Evolutionary conservation across 23 tunicate genomes (phyloP), one percentile per base, ranked within the genome.

Genomic region (Corella eumyota): DNA sequence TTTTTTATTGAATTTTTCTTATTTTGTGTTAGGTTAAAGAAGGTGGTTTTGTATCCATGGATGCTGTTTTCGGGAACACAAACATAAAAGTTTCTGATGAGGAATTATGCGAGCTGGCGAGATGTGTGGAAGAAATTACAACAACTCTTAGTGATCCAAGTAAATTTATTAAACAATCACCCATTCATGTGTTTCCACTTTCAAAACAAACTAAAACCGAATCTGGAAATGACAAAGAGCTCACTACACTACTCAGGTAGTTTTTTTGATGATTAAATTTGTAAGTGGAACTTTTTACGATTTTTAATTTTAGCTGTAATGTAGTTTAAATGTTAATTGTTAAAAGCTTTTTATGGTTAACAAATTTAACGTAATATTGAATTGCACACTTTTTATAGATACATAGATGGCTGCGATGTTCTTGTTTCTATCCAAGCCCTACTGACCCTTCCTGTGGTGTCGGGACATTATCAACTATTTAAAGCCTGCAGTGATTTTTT

Each of bases 391-490:
- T n/a, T n/a, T n/a, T n/a, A n/a, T n/a, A n/a, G n/a, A n/a, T n/a
- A n/a, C n/a, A n/a, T n/a, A n/a, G n/a, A n/a, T n/a, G 69, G 30
- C 33, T 32, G 61, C 15, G 57, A 65, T 25, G 31, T 88, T n/a
- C 61, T 88, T 29, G 47, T 77, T 5, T 79, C 96, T 6, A 32
- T 88, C 6, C 96, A 74, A 45, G 78, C 69, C 3, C 60, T 88
- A 2, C 38, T 75, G 46, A 56, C 80, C 55, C 46, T 79, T 1
- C 96, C 96, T 4, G 34, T 67, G 38, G 77, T 88, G 1, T 88
- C 96, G n/a, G 80, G 83, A 56, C 54, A 65, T 28, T 38, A 50
- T 30, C 26, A 11, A 19, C 20, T 88, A 11, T 88, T 70, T 34
- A 64, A 63, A 23, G 50, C 88, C 4, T 59, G 75, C 34, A 67